Evolutionary conservation across 30 jellyfish, hydroid and myxozoan genomes (phyloP).

Genomic region (Turritopsis rubra): DNA sequence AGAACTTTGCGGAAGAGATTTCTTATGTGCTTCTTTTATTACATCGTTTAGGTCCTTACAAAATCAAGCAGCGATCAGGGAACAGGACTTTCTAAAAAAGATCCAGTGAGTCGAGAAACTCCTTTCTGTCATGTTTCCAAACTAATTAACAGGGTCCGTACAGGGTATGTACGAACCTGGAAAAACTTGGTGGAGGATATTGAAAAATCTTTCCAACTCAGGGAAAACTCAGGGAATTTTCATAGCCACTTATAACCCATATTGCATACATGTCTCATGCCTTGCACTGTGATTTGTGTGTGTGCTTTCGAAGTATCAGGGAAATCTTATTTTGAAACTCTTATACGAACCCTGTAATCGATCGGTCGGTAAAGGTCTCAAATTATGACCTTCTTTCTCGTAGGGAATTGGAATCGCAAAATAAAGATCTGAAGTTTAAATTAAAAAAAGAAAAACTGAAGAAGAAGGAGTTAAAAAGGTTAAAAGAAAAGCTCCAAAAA

Average conservation of each 20-base stretch:
- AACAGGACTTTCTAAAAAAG: slow-evolving; percentile 14
- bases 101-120: slow-evolving; percentile 14
- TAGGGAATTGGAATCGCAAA: slow-evolving; percentile 13
- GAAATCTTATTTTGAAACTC: background rate
- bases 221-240: no score
- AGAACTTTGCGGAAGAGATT: no score
- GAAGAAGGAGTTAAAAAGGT: slow-evolving; percentile 2
- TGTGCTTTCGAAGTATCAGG: no score
- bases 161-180: no score
- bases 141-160: no score
- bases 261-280: background rate
- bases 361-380: no score
- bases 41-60: background rate
- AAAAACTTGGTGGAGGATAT: no score
- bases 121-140: no score
- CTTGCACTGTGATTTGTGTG: background rate
- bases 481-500: slow-evolving; percentile 2
- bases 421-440: slow-evolving; percentile 8
- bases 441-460: slow-evolving; percentile 7
- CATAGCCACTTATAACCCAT: background rate
- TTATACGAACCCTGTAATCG: no score
- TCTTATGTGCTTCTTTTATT: no score
- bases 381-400: no score
- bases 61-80: slow-evolving; percentile 7
- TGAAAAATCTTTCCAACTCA: no score